Base-by-base conservation (phyloP, 2,888 invertebrate genomes). In the Chloroclysta siterata region DNA sequence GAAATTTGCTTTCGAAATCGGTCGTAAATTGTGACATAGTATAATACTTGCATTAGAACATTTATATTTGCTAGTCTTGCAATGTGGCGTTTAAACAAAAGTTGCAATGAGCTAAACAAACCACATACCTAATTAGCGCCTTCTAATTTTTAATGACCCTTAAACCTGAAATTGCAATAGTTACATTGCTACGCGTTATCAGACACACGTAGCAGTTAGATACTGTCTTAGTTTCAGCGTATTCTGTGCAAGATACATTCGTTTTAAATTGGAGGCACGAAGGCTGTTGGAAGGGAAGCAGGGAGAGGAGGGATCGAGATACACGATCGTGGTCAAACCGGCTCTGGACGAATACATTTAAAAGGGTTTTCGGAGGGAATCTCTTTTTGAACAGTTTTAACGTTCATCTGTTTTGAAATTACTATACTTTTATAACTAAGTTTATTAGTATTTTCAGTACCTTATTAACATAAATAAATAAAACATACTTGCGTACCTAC, bases 301-400 rank as follows among this genome's bases (percentile, higher is more conserved):
- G 83, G 81, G 84, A 80, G 84, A 77, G 80, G 80, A 80, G 84
- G 86, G 82, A 88, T 87, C 84, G 69, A 88, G 89, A 87, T 87
- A 76, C 84, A 83, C 80, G 83, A 75, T 70, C 60, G 76, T 72
- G 76, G 76, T 68, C 74, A 75, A 83, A 85, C 84, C 85, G 81
- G 85, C 83, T 79, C 72, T 70, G 76, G 74, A 80, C 76, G 74
- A 79, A 80, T 82, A 63, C 82, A 82, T 80, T 75, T 72, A 70
- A 69, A 76, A 69, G 72, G 64, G 58, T 53, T 78, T 77, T 74
- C 71, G 73, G 79, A 65, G 72, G 65, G 64, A 69, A 74, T 72
- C 64, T 53, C 48, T 47, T 61, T 58, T 51, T 29, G 48, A 48
- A 59, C 44, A 44, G 46, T 51, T 52, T 58, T 55, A 65, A 65